Conservation (phyloP, 2,797 vertebrate genomes). For the Delichon dasypus region DNA sequence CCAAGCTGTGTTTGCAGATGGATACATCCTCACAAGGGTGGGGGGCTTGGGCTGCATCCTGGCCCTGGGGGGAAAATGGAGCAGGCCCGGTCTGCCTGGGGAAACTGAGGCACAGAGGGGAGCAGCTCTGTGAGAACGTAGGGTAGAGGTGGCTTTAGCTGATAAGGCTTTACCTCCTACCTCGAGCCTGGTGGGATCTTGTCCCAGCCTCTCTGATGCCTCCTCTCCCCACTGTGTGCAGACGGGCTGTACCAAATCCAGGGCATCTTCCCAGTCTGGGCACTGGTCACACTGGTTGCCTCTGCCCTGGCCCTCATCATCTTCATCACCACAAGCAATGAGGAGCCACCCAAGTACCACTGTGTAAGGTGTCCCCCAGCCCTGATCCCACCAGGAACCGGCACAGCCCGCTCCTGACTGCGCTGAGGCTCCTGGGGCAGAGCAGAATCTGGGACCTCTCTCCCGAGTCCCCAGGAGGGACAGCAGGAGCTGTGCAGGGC, state of each 20-base stretch:
- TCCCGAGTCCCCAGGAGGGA: neutral
- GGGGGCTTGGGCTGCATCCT: neutral
- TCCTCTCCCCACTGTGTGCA: constrained; percentile 4
- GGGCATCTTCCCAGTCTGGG: constrained; percentile 88
- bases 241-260: constrained; percentile 86
- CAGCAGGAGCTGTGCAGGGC: neutral
- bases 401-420: neutral
- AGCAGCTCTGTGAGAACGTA: rapidly evolving
- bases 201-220: neutral
- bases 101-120: neutral
- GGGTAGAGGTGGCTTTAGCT: neutral
- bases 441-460: neutral
- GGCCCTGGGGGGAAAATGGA: too few relatives aligned
- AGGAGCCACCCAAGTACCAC: constrained; percentile 84
- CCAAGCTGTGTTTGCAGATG: neutral
- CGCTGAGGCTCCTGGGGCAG: neutral
- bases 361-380: constrained; percentile 78
- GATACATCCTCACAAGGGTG: neutral
- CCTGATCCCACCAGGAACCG: rapidly evolving
- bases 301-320: constrained; percentile 78
- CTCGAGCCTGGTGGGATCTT: neutral
- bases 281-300: constrained; percentile 78
- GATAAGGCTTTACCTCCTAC: neutral
- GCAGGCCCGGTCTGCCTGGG: neutral
- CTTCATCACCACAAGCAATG: constrained; percentile 87